phyloP scores from a whole-genome alignment of 2,113 vertebrate genomes.

The Nothocercus nigrocapillus region DNA sequence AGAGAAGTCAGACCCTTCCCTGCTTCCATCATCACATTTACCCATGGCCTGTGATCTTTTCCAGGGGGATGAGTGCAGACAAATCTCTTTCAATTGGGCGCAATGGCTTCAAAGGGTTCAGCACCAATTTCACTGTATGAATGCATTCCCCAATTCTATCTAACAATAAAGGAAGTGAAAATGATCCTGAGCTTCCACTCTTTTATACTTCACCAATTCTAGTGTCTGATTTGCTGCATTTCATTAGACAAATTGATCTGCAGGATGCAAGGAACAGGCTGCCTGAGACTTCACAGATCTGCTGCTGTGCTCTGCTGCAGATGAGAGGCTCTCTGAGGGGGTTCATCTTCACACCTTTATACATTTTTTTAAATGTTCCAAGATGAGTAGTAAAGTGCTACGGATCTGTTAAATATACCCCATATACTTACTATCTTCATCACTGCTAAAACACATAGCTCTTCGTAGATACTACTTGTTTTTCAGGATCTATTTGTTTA shows the following conservation, averaged over 20 bases:
- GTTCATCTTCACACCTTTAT: slow-evolving; percentile 18
- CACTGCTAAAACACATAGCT: background rate
- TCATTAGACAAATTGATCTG: slow-evolving; percentile 33
- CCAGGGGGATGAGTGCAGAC: background rate
- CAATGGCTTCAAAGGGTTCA: background rate
- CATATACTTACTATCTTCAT: background rate
- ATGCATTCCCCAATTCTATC: background rate
- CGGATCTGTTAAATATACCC: slow-evolving; percentile 42
- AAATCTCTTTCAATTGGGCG: background rate
- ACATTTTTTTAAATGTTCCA: slow-evolving; percentile 41
- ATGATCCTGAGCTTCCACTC: background rate
- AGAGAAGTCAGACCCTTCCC: background rate
- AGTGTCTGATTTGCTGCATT: background rate
- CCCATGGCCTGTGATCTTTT: background rate
- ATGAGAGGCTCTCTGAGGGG: background rate
- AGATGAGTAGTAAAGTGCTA: slow-evolving; percentile 22
- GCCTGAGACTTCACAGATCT: background rate
- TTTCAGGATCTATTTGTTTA: background rate
- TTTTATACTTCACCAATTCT: background rate
- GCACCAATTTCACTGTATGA: background rate
- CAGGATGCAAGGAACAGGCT: background rate
- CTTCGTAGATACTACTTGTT: background rate
- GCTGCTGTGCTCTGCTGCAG: background rate
- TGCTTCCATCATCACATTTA: background rate
- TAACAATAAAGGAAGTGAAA: background rate